These are phyloP conservation scores for Pseudorectes ferrugineus DNA, from an alignment of 2,113 vertebrate species.

Conservation along the genomic window DNA sequence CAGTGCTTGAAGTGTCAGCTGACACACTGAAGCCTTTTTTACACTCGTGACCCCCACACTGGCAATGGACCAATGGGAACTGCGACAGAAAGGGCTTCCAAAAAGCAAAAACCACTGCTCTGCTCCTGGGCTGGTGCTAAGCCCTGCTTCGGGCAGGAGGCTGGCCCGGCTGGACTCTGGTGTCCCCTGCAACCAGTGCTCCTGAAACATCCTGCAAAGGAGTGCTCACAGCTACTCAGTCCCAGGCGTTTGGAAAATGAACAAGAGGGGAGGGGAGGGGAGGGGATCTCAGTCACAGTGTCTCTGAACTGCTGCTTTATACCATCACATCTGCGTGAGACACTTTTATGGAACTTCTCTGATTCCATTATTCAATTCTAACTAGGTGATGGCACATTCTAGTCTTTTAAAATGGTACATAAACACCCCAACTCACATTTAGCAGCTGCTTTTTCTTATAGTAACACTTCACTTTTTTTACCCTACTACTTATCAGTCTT, in stretches of 20 bases:
- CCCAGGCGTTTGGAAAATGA: neutral
- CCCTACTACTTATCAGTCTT: neutral
- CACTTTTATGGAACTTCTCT: neutral
- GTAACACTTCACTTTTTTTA: neutral
- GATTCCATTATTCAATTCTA: neutral
- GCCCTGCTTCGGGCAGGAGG: neutral
- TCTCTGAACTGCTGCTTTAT: neutral
- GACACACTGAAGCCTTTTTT: neutral
- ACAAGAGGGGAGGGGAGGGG: too few relatives aligned
- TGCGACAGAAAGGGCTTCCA: neutral
- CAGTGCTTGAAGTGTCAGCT: neutral
- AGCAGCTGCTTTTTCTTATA: neutral
- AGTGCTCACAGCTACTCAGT: neutral
- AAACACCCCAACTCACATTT: neutral
- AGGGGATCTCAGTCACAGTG: too few relatives aligned
- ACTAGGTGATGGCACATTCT: neutral
- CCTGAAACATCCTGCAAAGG: neutral
- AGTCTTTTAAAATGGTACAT: neutral
- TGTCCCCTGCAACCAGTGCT: neutral
- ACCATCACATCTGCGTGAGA: neutral
- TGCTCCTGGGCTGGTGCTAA: neutral
- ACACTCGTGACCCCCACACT: fast-evolving
- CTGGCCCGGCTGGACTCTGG: fast-evolving
- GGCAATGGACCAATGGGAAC: neutral
- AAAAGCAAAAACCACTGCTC: neutral